These are phyloP conservation scores for Zygothrica quintamaculata DNA, from an alignment of 2,888 invertebrate species.

Conservation along the genomic window DNA sequence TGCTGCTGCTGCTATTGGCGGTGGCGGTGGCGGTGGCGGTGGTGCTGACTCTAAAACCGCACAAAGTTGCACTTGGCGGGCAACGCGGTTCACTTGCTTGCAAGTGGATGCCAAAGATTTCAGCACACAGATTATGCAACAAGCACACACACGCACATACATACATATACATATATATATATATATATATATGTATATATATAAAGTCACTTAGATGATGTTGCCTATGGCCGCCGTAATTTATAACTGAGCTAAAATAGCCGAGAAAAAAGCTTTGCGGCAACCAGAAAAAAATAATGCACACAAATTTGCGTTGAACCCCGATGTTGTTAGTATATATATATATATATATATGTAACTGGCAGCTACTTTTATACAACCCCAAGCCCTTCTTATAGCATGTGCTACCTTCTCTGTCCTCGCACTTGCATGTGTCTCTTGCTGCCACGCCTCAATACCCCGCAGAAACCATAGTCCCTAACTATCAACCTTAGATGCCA, in stretches of 20 bases:
- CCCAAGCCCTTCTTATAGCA: no score
- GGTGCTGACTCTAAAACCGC: conserved; percentile 31
- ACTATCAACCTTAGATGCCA: no score
- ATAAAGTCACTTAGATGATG: conserved; percentile 12
- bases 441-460: conserved; percentile 53
- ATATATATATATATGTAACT: no score
- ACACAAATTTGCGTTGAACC: conserved; percentile 70
- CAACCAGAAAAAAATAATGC: conserved; percentile 64
- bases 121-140: conserved; percentile 70
- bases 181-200: conserved; percentile 27
- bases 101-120: conserved; percentile 76
- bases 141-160: conserved; percentile 46
- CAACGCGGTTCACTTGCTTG: conserved; percentile 30
- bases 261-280: conserved; percentile 64
- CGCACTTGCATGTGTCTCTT: conserved; percentile 46
- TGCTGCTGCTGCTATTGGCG: not conserved
- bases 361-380: not conserved
- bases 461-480: not conserved
- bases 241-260: conserved; percentile 75
- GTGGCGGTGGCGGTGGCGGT: conserved; percentile 7
- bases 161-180: conserved; percentile 26
- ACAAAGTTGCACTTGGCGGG: conserved; percentile 48
- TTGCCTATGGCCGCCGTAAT: conserved; percentile 68
- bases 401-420: not conserved
- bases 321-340: conserved; percentile 27